Evolutionary conservation across 2,888 invertebrate genomes (phyloP), one percentile per base, ranked within the genome.

Genomic region (Lottia scabra): DNA sequence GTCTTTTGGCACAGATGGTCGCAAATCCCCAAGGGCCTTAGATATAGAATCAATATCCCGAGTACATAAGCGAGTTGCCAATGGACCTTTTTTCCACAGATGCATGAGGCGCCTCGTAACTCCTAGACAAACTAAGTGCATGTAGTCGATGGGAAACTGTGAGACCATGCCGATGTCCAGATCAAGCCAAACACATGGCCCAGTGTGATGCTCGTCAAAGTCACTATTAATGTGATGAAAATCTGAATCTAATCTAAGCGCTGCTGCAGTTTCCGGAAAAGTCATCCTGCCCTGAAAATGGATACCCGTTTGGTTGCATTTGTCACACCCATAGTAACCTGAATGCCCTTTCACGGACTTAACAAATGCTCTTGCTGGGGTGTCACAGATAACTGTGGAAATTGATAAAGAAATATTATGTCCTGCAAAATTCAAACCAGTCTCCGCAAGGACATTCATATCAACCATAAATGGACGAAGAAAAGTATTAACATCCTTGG

Each of bases 51-150:
- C 16, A 43, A 66, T 45, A 15, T 65, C 63, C n/a, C n/a, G n/a
- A n/a, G n/a, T n/a, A n/a, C n/a, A n/a, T 62, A 75, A 38, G n/a
- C 71, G 48, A 65, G 23, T 45, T 65, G 69, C 56, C 45, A 69
- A 62, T 23, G 73, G 73, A 13, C 83, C 85, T 66, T 72, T 74
- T 23, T 77, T 75, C 82, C 82, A 83, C 30, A 80, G 68, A 10
- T 73, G 44, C 0, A 87, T 48, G 5, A 86, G 63, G 72, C 83
- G 83, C 44, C 78, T 78, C 44, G 83, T 76, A 27, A 84, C 81
- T 13, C 86, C 87, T 27, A 87, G 76, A 65, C 81, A 85, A 16
- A 84, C 71, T 10, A 84, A 65, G 65, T 88, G 87, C 86, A 86
- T 80, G 72, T 83, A 82, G 15, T 87, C 83, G 16, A 83, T 64